phyloP scores from a whole-genome alignment of 2,797 vertebrate species.

The Propithecus perrieri region DNA sequence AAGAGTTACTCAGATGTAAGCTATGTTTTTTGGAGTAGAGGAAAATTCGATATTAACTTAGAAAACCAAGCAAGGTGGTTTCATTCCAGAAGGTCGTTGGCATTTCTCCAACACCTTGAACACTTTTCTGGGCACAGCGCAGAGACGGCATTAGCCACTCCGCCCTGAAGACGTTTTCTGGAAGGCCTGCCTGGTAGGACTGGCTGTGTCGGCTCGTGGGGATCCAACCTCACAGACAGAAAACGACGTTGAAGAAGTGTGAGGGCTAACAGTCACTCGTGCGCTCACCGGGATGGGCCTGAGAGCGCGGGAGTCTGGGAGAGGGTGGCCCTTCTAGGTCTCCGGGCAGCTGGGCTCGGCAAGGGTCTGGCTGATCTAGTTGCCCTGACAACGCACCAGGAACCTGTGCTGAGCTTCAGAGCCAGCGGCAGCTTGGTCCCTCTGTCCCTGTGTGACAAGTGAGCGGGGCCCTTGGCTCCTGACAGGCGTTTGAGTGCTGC shows the following conservation, averaged over 20 bases:
- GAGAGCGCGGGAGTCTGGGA: not conserved
- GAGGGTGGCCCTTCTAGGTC: not conserved
- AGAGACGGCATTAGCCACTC: not conserved
- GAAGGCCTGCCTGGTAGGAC: not conserved
- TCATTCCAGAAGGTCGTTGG: not conserved
- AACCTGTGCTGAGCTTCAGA: not conserved
- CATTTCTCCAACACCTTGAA: not conserved
- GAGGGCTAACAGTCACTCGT: not conserved
- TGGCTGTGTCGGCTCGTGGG: not conserved
- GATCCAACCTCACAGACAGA: not conserved
- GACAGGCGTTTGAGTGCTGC: constrained; percentile 24
- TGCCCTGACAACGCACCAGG: not conserved
- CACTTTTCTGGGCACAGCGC: not conserved
- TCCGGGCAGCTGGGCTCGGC: not conserved
- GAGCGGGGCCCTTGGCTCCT: not conserved
- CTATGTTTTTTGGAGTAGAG: not conserved
- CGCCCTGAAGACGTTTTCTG: not conserved
- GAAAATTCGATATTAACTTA: not conserved
- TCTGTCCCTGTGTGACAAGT: not conserved
- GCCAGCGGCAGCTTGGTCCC: not conserved
- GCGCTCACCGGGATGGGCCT: not conserved
- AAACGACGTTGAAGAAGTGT: not conserved
- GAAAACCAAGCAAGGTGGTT: not conserved
- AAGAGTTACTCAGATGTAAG: not conserved
- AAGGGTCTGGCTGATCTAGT: not conserved